These are phyloP conservation scores for Meteorus sp. DNA, from an alignment of 1,140 invertebrate species.

Conservation along the genomic window DNA sequence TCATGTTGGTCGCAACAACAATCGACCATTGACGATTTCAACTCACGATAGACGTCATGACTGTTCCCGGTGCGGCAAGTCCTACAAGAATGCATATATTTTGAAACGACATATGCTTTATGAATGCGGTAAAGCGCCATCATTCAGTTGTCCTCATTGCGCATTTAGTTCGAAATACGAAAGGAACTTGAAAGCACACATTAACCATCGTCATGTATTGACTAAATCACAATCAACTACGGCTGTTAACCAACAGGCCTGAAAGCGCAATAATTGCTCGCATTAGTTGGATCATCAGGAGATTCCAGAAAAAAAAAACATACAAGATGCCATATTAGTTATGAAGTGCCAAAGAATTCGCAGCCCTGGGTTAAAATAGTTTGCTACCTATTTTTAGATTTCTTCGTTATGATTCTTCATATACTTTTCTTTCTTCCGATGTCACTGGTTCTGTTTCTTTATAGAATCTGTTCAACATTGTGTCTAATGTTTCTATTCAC, in stretches of 20 bases:
- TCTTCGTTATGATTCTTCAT: too few relatives aligned
- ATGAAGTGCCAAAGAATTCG: conserved; percentile 25
- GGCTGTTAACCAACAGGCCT: conserved; percentile 27
- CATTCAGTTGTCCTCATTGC: conserved; percentile 62
- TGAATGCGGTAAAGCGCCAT: conserved; percentile 60
- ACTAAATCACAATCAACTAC: conserved; percentile 35
- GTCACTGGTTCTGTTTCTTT: too few relatives aligned
- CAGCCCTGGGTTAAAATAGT: neutral
- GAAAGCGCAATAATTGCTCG: conserved; percentile 2
- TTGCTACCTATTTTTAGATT: conserved; percentile 12
- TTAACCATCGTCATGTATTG: conserved; percentile 53
- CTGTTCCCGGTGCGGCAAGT: conserved; percentile 56
- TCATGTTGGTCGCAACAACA: conserved; percentile 45
- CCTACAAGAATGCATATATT: conserved; percentile 58
- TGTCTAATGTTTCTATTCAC: too few relatives aligned
- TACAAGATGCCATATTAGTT: conserved; percentile 20
- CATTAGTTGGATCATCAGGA: conserved; percentile 6
- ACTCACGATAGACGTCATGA: conserved; percentile 52
- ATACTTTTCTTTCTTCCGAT: too few relatives aligned
- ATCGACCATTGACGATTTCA: conserved; percentile 42
- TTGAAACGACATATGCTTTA: conserved; percentile 59
- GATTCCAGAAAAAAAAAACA: conserved; percentile 11
- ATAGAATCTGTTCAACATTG: too few relatives aligned
- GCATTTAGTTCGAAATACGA: conserved; percentile 59
- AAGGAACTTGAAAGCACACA: conserved; percentile 57